Base-by-base conservation (phyloP, 2,113 vertebrate genomes). In the Grammomys surdaster region DNA sequence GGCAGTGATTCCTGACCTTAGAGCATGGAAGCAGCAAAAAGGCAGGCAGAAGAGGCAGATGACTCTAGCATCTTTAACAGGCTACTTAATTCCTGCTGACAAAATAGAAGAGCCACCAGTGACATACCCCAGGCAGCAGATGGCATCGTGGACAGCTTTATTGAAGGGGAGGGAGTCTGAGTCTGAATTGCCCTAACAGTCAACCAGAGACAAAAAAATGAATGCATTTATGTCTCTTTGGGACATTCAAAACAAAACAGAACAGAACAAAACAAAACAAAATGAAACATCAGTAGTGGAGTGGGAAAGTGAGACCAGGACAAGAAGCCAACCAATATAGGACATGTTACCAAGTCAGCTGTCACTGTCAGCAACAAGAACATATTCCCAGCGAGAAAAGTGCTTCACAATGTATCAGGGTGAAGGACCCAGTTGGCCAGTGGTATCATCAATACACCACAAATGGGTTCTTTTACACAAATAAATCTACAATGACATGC, bases 41-140 rank as follows among this genome's bases (percentile, higher is more conserved):
- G 60, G 76, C 19, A 0, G 12, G 24, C 36, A 73, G 36, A 93
- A 36, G 76, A 51, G 60, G 20, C 24, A 93, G 95, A 89, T 70
- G 77, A 92, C 86, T 92, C 93, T 92, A 90, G 95, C 88, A 88
- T 96, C 85, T 89, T 81, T 95, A 95, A 96, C 70, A 56, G 72
- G 89, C 67, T 77, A 60, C 90, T 93, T 92, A 96, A 95, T 77
- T 95, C 80, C 67, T 81, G 65, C 65, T 63, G 56, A 67, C 36
- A 40, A 88, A 63, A 43, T 73, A 72, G 17, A 93, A 77, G 67
- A 67, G 26, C 24, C 81, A 75, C 88, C 90, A 93, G 56, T 78
- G 90, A 48, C 51, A 58, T 2, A 19, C 75, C 95, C 76, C 20
- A 33, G 58, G 84, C 76, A 96, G 85, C 88, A 91, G 72, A 88